Conservation (phyloP, 1,140 invertebrate genomes). For the Periplaneta americana region DNA sequence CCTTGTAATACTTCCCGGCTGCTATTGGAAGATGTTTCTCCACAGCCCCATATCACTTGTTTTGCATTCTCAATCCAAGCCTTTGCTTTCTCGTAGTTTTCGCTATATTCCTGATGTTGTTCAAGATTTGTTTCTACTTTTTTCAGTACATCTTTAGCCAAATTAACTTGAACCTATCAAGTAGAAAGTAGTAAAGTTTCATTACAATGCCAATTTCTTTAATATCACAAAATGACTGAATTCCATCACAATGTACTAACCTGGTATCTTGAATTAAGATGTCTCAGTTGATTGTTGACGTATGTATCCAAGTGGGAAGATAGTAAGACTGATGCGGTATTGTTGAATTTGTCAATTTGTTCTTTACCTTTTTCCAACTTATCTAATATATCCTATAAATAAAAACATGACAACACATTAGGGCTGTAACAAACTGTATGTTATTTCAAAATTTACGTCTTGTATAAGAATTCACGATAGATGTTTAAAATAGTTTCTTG, state of each 20-base stretch:
- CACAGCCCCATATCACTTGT: slow-evolving; percentile 73
- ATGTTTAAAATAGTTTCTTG: too few species aligned
- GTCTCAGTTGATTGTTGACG: slow-evolving; percentile 84
- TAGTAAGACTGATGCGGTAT: slow-evolving; percentile 65
- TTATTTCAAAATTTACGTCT: too few species aligned
- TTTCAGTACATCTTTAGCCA: slow-evolving; percentile 88
- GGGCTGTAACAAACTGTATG: too few species aligned
- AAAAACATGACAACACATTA: slow-evolving; percentile 2
- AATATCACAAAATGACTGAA: not conserved
- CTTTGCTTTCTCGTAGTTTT: slow-evolving; percentile 71
- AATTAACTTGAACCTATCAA: slow-evolving; percentile 66
- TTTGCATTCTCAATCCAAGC: slow-evolving; percentile 86
- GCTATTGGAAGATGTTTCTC: slow-evolving; percentile 68
- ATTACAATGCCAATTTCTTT: not conserved
- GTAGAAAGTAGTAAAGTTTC: not conserved
- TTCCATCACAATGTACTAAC: slow-evolving; percentile 21
- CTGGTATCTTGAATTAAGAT: slow-evolving; percentile 87
- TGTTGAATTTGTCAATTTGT: slow-evolving; percentile 80
- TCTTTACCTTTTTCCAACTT: slow-evolving; percentile 72
- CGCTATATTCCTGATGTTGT: slow-evolving; percentile 80
- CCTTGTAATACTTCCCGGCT: slow-evolving; percentile 67
- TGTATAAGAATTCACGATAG: too few species aligned
- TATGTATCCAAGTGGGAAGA: slow-evolving; percentile 85
- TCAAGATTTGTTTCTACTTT: slow-evolving; percentile 87
- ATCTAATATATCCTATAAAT: slow-evolving; percentile 58